phyloP scores from a whole-genome alignment of 92 coral and sea anemone genomes.

The Diadumene lineata region DNA sequence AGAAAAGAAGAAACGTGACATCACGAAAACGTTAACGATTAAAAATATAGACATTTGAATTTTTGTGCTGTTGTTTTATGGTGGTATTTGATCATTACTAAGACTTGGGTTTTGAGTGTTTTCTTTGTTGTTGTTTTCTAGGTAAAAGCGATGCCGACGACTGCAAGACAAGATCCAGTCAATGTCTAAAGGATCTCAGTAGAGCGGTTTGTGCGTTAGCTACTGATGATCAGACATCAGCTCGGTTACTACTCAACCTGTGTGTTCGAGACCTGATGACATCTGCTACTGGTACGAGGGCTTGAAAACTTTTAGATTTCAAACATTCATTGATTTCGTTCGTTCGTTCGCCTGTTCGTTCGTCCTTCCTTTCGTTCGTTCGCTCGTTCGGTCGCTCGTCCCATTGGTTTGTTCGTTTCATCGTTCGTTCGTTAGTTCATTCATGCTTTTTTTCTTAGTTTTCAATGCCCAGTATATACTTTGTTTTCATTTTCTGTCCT shows the following conservation, averaged over 20 bases:
- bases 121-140: neutral
- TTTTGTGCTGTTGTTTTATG: too few species aligned
- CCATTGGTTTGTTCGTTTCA: too few species aligned
- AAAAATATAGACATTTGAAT: too few species aligned
- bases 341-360: too few species aligned
- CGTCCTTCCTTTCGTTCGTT: too few species aligned
- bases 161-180: constrained; percentile 23
- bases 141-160: constrained; percentile 32
- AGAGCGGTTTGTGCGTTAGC: constrained; percentile 73
- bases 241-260: constrained; percentile 58
- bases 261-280: constrained; percentile 81
- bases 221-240: constrained; percentile 68
- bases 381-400: too few species aligned
- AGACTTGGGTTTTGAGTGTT: too few species aligned
- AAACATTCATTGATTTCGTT: neutral
- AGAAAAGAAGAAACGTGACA: too few species aligned
- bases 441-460: neutral
- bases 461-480: neutral
- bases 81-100: too few species aligned
- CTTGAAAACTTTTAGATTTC: neutral
- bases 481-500: neutral
- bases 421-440: too few species aligned
- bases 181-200: constrained; percentile 55
- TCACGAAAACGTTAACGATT: too few species aligned
- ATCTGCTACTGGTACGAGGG: constrained; percentile 85